Evolutionary conservation across 2,888 invertebrate genomes (phyloP).

Genomic region (Nomada ruficornis): DNA sequence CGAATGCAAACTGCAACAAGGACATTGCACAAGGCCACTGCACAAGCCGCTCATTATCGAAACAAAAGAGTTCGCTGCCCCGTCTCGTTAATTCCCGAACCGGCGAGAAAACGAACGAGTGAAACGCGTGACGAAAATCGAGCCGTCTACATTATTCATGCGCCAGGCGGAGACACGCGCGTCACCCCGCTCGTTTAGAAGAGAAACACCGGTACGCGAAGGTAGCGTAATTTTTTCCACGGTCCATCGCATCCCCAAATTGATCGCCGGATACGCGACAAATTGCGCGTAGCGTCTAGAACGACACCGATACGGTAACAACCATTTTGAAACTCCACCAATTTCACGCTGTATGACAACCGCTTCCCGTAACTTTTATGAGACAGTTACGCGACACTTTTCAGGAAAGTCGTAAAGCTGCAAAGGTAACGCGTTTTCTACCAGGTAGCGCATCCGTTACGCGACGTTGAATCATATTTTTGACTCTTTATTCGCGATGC

Average conservation of each 20-base stretch:
- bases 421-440: conserved; percentile 61
- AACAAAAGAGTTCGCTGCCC: neutral
- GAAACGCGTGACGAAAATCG: neutral
- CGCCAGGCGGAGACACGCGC: neutral
- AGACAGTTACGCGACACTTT: conserved; percentile 67
- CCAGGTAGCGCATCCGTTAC: conserved; percentile 51
- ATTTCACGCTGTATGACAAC: conserved; percentile 70
- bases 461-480: conserved; percentile 60
- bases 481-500: conserved; percentile 58
- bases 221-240: conserved; percentile 42
- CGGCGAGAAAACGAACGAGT: neutral
- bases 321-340: conserved; percentile 58
- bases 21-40: no score
- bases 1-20: no score
- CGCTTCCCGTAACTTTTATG: conserved; percentile 68
- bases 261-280: conserved; percentile 51
- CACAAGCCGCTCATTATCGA: neutral
- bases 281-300: conserved; percentile 42
- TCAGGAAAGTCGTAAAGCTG: conserved; percentile 67
- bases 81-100: neutral
- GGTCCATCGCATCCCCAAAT: conserved; percentile 45
- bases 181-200: neutral
- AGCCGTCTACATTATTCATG: neutral
- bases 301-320: conserved; percentile 50
- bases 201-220: neutral